A percentile compares a stretch with the other conserved stretches of the same genome.
Evolutionary conservation across 2,797 vertebrate species (phyloP).

Genomic region (Sebastes vulpes): DNA sequence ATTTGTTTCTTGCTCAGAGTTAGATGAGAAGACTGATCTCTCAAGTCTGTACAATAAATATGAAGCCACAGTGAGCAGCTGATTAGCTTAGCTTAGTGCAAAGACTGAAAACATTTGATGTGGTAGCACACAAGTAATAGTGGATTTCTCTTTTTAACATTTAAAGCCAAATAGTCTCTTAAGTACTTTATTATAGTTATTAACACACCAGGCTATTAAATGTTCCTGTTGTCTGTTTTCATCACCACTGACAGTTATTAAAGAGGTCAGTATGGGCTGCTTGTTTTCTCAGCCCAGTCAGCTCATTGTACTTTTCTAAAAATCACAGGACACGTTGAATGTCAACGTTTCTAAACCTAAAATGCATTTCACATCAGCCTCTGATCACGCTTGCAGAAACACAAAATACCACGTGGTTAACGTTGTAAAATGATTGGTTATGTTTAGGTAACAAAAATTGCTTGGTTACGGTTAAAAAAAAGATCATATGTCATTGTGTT

Average conservation of each 20-base stretch:
- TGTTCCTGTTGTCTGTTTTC: background rate
- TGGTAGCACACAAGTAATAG: background rate
- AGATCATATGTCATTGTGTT: no score
- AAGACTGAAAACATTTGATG: background rate
- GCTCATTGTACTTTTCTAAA: no score
- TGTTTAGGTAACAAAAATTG: background rate
- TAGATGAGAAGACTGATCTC: no score
- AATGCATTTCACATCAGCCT: no score
- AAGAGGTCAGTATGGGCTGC: background rate
- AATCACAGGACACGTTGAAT: no score
- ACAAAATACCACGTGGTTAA: background rate
- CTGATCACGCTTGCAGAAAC: background rate
- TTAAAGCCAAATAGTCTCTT: background rate
- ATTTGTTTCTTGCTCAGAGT: background rate
- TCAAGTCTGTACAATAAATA: background rate
- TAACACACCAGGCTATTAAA: background rate
- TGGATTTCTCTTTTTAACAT: background rate
- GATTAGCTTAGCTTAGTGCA: background rate
- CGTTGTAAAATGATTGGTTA: background rate
- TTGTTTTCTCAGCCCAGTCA: no score
- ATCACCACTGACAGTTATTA: background rate
- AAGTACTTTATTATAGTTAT: background rate
- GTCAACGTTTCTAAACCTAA: no score
- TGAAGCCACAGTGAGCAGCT: background rate
- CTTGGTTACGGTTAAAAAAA: no score